Percentiles rank a stretch among this genome's conserved stretches.
Evolutionary conservation across 2,113 vertebrate genomes (phyloP).

Genomic region (Psammodynastes pulverulentus): DNA sequence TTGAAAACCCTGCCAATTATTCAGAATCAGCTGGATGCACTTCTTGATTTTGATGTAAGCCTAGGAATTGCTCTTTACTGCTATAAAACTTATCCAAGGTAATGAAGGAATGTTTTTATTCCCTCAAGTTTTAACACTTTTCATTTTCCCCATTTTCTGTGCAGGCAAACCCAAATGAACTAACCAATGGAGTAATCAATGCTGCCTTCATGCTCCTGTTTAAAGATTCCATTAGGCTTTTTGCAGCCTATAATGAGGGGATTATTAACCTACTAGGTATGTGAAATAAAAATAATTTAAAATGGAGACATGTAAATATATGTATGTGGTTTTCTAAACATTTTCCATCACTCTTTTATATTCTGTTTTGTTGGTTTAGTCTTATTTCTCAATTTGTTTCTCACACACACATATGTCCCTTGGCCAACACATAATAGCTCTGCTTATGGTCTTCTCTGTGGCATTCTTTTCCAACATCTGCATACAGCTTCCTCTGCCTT

Average conservation of each 20-base stretch:
- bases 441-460: background rate
- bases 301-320: slow-evolving; percentile 25
- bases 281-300: slow-evolving; percentile 38
- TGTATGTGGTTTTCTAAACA: background rate
- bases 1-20: slow-evolving; percentile 92
- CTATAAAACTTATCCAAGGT: slow-evolving; percentile 1
- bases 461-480: background rate
- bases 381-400: background rate
- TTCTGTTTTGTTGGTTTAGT: background rate
- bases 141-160: slow-evolving; percentile 54
- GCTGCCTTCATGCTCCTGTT: slow-evolving; percentile 95
- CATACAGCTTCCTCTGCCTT: background rate
- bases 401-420: too few species aligned
- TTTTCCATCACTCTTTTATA: background rate
- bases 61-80: background rate
- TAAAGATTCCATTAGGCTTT: slow-evolving; percentile 95
- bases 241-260: slow-evolving; percentile 94
- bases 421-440: background rate
- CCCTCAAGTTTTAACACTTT: slow-evolving; percentile 40
- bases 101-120: slow-evolving; percentile 36
- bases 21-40: slow-evolving; percentile 91
- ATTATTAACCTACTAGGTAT: slow-evolving; percentile 95
- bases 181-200: slow-evolving; percentile 92
- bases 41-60: slow-evolving; percentile 93
- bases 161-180: slow-evolving; percentile 90